These are phyloP conservation scores for Aphrocallistes beatrix DNA, from an alignment of 37 sponge, comb jelly and placozoan genomes.

Conservation along the genomic window DNA sequence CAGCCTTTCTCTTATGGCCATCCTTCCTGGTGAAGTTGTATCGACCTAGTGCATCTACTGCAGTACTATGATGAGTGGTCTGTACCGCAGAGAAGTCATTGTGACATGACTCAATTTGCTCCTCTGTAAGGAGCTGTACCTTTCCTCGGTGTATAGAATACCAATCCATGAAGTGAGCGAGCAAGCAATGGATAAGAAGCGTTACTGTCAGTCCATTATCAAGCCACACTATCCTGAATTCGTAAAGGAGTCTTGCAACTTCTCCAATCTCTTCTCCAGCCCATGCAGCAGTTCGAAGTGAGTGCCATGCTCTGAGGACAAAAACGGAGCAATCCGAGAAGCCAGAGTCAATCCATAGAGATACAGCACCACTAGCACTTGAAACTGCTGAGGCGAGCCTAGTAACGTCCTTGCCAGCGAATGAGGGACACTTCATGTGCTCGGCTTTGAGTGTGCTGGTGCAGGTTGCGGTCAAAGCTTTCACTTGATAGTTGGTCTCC, in stretches of 20 bases:
- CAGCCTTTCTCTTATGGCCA: background rate
- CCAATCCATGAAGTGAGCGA: background rate
- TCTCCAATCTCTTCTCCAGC: background rate
- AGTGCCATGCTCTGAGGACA: conserved; percentile 10
- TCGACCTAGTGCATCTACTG: conserved; percentile 1
- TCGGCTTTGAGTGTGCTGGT: conserved; percentile 5
- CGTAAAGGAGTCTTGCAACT: background rate
- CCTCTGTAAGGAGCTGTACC: background rate
- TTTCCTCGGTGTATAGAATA: background rate
- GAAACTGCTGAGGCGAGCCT: background rate
- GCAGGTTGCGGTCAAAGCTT: background rate
- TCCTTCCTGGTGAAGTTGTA: background rate
- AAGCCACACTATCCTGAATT: background rate
- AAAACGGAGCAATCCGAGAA: background rate
- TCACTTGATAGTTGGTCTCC: background rate
- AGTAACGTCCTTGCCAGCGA: conserved; percentile 9
- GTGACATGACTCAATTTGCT: conserved; percentile 17
- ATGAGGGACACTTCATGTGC: background rate
- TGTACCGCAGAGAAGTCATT: background rate
- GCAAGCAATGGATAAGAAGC: background rate
- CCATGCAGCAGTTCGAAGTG: conserved; percentile 10
- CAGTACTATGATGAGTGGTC: conserved; percentile 8
- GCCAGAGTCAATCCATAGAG: conserved; percentile 1
- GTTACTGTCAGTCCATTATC: background rate
- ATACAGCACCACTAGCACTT: background rate